phyloP scores from a whole-genome alignment of 1,140 invertebrate species.

The Euwallacea similis region DNA sequence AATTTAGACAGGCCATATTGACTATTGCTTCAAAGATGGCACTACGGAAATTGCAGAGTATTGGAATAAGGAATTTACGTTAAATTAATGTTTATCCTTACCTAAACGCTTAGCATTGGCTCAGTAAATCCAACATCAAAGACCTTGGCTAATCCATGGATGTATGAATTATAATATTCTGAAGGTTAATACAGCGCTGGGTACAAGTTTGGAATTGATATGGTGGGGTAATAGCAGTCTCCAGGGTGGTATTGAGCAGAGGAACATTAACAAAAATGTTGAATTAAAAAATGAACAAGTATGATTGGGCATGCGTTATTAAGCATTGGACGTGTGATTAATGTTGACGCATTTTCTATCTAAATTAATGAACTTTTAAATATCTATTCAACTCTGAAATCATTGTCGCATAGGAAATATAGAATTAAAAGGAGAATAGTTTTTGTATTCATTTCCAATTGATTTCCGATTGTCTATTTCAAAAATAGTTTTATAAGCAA shows the following conservation, averaged over 20 bases:
- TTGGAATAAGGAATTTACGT: conserved; percentile 1
- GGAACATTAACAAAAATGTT: no score
- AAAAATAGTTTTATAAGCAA: conserved; percentile 2
- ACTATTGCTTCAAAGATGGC: conserved; percentile 4
- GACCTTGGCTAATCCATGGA: not conserved
- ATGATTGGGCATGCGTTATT: not conserved
- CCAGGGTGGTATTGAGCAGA: no score
- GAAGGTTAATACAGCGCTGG: no score
- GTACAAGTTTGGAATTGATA: no score
- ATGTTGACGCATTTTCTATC: not conserved
- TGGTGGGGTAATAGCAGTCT: no score
- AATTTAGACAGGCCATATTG: conserved; percentile 3
- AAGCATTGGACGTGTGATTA: not conserved
- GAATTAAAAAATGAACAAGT: no score
- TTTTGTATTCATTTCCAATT: conserved; percentile 5
- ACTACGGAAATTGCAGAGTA: not conserved
- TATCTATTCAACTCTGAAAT: not conserved
- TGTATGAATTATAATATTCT: not conserved
- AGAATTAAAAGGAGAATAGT: not conserved
- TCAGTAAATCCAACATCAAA: not conserved
- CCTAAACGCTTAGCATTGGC: not conserved
- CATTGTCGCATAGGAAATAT: not conserved
- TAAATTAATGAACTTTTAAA: conserved; percentile 1
- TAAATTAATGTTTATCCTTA: conserved; percentile 2
- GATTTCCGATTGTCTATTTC: conserved; percentile 5